A percentile compares a stretch with the other conserved stretches of the same genome.
Conservation (phyloP, 2,888 invertebrate genomes). For the Mystacides longicornis region DNA sequence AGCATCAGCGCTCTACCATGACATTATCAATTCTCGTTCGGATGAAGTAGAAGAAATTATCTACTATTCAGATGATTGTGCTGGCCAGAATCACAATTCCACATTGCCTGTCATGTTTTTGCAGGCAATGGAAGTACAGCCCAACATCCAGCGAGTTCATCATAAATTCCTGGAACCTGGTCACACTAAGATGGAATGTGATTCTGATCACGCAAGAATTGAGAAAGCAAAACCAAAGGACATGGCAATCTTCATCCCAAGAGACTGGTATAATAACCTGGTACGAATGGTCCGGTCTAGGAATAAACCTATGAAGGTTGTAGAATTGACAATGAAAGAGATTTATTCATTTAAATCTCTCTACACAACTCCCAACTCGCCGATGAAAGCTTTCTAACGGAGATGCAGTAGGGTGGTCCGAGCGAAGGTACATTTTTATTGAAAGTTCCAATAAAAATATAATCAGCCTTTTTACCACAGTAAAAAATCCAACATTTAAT, state of each 20-base stretch:
- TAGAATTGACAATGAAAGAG: background rate
- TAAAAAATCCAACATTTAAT: too few relatives aligned
- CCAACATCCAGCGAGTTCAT: background rate
- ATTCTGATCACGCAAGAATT: conserved; percentile 5
- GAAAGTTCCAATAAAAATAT: too few relatives aligned
- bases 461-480: too few relatives aligned
- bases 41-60: background rate
- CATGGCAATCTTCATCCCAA: background rate
- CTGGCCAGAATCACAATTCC: conserved; percentile 4
- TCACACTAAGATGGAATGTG: conserved; percentile 5
- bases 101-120: background rate
- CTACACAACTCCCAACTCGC: background rate
- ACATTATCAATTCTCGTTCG: background rate
- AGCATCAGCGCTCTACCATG: background rate
- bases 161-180: conserved; percentile 6
- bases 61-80: conserved; percentile 2
- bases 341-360: conserved; percentile 2
- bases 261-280: conserved; percentile 3
- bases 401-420: too few relatives aligned
- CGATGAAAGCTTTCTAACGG: too few relatives aligned
- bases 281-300: conserved; percentile 1
- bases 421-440: too few relatives aligned
- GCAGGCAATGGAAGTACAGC: background rate
- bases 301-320: background rate
- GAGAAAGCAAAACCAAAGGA: conserved; percentile 5